Percentiles rank a stretch among this genome's conserved stretches.
These are phyloP conservation scores for Elaphurus davidianus DNA, from an alignment of 2,113 vertebrate species.

Conservation along the genomic window DNA sequence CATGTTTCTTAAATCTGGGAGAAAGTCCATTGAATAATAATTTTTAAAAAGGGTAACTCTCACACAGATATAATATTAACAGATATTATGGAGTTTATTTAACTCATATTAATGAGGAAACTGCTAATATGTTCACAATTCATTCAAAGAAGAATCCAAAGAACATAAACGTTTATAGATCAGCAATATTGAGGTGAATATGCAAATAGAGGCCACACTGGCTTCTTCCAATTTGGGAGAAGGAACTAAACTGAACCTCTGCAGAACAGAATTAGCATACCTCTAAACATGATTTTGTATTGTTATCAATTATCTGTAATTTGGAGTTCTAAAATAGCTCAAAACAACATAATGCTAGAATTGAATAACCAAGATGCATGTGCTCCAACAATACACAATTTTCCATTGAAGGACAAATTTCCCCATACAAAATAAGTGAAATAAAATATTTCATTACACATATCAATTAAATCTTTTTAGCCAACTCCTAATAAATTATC, in stretches of 20 bases:
- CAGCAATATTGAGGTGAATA: not conserved
- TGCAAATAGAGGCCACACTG: not conserved
- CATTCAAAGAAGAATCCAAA: not conserved
- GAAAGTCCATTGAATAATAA: not conserved
- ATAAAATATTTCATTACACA: not conserved
- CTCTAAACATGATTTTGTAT: not conserved
- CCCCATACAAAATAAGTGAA: not conserved
- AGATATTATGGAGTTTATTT: not conserved
- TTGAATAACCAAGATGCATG: not conserved
- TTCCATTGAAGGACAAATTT: not conserved
- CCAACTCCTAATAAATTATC: not conserved
- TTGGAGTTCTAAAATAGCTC: slow-evolving; percentile 20
- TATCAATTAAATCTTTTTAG: not conserved
- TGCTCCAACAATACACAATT: not conserved
- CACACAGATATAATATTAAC: not conserved
- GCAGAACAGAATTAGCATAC: not conserved
- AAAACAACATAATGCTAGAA: not conserved
- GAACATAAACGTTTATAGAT: not conserved
- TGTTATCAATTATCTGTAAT: slow-evolving; percentile 1
- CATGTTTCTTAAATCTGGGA: not conserved
- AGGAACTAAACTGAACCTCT: not conserved
- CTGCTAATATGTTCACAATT: not conserved
- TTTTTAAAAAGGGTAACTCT: not conserved
- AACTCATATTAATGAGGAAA: not conserved
- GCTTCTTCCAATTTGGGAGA: not conserved